Evolutionary conservation across 2,888 invertebrate species (phyloP), one percentile per base, ranked within the genome.

Genomic region (Pollenia angustigena): DNA sequence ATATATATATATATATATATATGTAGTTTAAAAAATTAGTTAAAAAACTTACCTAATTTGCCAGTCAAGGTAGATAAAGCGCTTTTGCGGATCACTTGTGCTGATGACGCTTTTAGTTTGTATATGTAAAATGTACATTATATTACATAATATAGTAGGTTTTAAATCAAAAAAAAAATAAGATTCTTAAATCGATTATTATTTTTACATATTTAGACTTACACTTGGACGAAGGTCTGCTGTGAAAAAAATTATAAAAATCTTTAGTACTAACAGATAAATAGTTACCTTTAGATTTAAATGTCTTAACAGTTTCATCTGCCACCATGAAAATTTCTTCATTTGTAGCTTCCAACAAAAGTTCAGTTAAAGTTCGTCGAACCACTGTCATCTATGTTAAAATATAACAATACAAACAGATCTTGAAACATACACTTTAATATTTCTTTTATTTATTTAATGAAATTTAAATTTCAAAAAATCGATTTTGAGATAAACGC

Each of bases 341-440:
- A 93, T 97, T 97, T 40, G 99, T 99, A 90, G 98, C 98, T 93
- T 98, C 98, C 90, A 99, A 95, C 87, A 99, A 95, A 91, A 99
- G 96, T 94, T 98, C 98, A 46, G 99, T 99, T 94, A 99, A 95
- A 89, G 97, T 96, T 87, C 96, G 95, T 86, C 98, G 96, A 74
- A 99, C 97, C 91, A 96, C 96, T 92, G 97, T 94, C 97, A 98
- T 98, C 97, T 97, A 93, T 23, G 0, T 18, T 6, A 6, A 23
- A 52, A 14, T 14, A 52, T 42, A 52, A 50, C 9, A 58, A 16
- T 1, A 54, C 16, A 69, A 18, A 54, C 56, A 79, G 9, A 32
- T 32, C 4, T 32, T 32, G 12, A 62, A 78, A 85, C 18, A 81
- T 66, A 42, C 64, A 58, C 18, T 16, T 48, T 60, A 71, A 42